These are phyloP conservation scores for Pseudococcus jackbeardsleyi DNA, from an alignment of 2,888 invertebrate genomes.

Conservation along the genomic window DNA sequence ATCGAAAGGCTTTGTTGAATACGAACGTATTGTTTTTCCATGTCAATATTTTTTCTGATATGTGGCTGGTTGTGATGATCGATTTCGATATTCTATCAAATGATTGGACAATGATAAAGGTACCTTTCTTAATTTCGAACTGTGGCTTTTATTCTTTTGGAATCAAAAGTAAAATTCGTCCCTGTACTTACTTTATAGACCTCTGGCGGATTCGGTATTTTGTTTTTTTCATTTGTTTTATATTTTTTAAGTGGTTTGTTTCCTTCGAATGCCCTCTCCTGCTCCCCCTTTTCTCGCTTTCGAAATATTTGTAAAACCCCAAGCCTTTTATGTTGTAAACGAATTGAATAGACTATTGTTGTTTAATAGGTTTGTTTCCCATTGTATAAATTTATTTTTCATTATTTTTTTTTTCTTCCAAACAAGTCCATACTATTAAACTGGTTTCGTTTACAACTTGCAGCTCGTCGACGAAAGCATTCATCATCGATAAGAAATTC, in stretches of 20 bases:
- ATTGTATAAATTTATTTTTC: conserved; percentile 12
- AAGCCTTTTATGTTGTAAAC: neutral
- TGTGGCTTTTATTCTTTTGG: too few species aligned
- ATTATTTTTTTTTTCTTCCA: neutral
- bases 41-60: too few species aligned
- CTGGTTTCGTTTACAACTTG: neutral
- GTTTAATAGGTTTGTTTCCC: conserved; percentile 7
- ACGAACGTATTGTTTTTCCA: neutral
- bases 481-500: neutral
- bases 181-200: neutral
- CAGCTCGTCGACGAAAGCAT: neutral
- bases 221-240: neutral
- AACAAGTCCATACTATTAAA: neutral
- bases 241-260: neutral
- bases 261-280: neutral
- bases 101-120: too few species aligned
- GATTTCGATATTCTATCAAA: too few species aligned
- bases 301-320: neutral
- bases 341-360: conserved; percentile 11
- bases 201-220: neutral
- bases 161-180: too few species aligned
- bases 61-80: too few species aligned
- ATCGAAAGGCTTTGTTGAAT: neutral
- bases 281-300: neutral
- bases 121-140: too few species aligned